These are phyloP conservation scores for Mesodorylaimus sp. DNA, from an alignment of 2,888 invertebrate genomes.

Conservation along the genomic window DNA sequence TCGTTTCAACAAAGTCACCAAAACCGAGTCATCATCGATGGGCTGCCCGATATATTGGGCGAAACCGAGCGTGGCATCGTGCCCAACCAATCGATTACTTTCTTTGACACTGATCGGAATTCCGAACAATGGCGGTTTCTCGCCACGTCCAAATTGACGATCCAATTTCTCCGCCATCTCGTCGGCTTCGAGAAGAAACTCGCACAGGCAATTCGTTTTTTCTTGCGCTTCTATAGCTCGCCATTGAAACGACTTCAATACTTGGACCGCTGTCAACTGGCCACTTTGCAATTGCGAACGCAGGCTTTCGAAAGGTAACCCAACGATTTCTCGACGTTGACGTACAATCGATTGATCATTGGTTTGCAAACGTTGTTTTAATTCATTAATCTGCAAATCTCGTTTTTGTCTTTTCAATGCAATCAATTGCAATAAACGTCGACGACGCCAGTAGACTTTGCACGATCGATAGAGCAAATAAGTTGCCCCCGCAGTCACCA, in stretches of 20 bases:
- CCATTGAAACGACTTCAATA: neutral
- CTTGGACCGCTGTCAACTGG: neutral
- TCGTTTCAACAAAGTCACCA: slow-evolving; percentile 14
- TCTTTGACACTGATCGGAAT: slow-evolving; percentile 3
- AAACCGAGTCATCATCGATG: slow-evolving; percentile 15
- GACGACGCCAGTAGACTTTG: too few relatives aligned
- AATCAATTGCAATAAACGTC: too few relatives aligned
- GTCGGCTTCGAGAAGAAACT: neutral
- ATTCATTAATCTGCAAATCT: neutral
- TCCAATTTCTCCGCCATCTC: neutral
- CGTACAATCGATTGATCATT: too few relatives aligned
- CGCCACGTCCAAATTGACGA: neutral
- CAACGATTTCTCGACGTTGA: too few relatives aligned
- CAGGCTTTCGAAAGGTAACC: too few relatives aligned
- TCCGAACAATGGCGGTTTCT: neutral
- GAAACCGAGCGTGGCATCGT: neutral
- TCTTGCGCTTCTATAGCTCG: neutral
- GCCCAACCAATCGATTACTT: neutral
- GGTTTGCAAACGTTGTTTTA: neutral
- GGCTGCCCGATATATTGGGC: slow-evolving; percentile 12
- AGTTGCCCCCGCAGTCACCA: too few relatives aligned
- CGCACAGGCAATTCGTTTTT: neutral
- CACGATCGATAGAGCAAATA: too few relatives aligned
- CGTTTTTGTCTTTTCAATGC: too few relatives aligned
- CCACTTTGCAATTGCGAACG: neutral